Conservation (phyloP, 2,888 invertebrate genomes). For the Agonum fuliginosum region DNA sequence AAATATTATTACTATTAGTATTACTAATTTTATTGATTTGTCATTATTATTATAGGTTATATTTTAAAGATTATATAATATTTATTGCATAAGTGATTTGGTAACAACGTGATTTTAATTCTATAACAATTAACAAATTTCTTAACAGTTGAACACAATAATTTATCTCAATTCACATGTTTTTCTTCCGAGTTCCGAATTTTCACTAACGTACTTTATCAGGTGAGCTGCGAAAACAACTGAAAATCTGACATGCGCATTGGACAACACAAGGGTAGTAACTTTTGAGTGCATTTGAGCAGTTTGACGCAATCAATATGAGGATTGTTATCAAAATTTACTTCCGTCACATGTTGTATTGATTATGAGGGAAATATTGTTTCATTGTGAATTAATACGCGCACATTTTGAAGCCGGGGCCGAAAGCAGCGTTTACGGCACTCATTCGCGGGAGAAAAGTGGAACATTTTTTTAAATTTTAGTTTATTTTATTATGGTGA, state of each 20-base stretch:
- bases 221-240: slow-evolving; percentile 55
- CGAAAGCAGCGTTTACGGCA: no score
- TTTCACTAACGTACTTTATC: background rate
- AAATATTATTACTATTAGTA: slow-evolving; percentile 27
- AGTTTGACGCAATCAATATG: background rate
- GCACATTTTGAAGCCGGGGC: slow-evolving; percentile 2
- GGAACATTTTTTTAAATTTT: no score
- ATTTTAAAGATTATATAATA: background rate
- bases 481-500: no score
- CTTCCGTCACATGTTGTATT: slow-evolving; percentile 19
- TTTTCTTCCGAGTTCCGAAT: background rate
- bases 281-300: background rate
- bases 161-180: background rate
- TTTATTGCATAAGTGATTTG: no score
- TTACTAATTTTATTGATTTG: background rate
- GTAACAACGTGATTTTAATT: no score
- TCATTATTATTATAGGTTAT: slow-evolving; percentile 5
- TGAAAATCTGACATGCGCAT: slow-evolving; percentile 26
- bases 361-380: slow-evolving; percentile 34
- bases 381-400: background rate
- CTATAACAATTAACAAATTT: no score
- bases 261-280: slow-evolving; percentile 6
- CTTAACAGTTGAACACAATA: background rate
- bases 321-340: slow-evolving; percentile 21
- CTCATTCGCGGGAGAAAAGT: no score